Conservation (phyloP, 2,113 vertebrate species). For the Equus quagga region DNA sequence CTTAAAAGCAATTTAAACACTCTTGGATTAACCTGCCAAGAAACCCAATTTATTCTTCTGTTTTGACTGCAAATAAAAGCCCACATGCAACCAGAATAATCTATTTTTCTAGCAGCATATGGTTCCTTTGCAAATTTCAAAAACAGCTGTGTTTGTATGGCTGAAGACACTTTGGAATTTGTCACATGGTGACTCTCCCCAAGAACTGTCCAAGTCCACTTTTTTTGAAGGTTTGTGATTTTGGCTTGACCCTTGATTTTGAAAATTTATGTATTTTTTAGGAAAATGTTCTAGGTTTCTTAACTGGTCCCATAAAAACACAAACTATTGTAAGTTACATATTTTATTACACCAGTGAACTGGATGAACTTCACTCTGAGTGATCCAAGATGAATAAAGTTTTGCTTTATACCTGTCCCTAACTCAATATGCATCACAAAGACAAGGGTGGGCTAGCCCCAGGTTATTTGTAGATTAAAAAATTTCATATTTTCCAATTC, state of each 20-base stretch:
- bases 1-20: slow-evolving; percentile 71
- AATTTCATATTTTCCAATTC: slow-evolving; percentile 61
- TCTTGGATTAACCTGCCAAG: slow-evolving; percentile 52
- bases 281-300: slow-evolving; percentile 36
- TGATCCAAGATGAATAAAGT: slow-evolving; percentile 62
- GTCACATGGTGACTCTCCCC: background rate
- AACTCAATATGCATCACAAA: slow-evolving; percentile 77
- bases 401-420: slow-evolving; percentile 60
- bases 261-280: slow-evolving; percentile 55
- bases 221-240: slow-evolving; percentile 72
- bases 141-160: slow-evolving; percentile 80
- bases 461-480: slow-evolving; percentile 75
- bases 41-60: slow-evolving; percentile 35
- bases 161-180: slow-evolving; percentile 60
- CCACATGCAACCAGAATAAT: slow-evolving; percentile 57
- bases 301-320: background rate
- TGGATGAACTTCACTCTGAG: slow-evolving; percentile 66
- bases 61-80: slow-evolving; percentile 65
- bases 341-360: slow-evolving; percentile 2
- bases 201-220: slow-evolving; percentile 48
- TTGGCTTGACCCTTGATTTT: slow-evolving; percentile 68
- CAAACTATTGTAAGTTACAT: background rate
- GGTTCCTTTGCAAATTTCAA: slow-evolving; percentile 67
- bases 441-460: slow-evolving; percentile 56
- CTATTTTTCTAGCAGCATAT: slow-evolving; percentile 64